phyloP scores from a whole-genome alignment of 30 jellyfish, hydroid and myxozoan genomes.

The Pseudorhiza aurosa region DNA sequence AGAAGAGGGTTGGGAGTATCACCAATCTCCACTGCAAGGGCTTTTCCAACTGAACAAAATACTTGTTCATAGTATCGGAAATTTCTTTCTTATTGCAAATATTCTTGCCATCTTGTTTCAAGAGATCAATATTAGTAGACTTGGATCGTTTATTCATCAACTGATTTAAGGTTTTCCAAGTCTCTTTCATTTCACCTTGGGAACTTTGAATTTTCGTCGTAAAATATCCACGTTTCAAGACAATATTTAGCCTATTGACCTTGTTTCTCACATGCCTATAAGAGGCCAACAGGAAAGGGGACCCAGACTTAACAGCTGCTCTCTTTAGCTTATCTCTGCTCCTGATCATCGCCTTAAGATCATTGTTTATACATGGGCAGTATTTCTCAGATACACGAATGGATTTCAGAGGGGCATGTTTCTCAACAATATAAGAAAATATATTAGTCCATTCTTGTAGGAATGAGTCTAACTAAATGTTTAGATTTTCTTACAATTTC shows the following conservation, averaged over 20 bases:
- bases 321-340: constrained; percentile 37
- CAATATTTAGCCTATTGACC: constrained; percentile 9
- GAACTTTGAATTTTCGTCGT: neutral
- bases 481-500: neutral
- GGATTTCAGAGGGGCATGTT: constrained; percentile 21
- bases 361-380: constrained; percentile 15
- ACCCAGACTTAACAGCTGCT: constrained; percentile 1
- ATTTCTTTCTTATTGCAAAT: neutral
- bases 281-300: constrained; percentile 28
- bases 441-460: neutral
- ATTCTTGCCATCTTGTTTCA: neutral
- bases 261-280: constrained; percentile 17
- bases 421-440: neutral
- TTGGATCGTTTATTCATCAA: constrained; percentile 15
- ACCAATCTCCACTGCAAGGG: constrained; percentile 18
- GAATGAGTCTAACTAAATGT: neutral
- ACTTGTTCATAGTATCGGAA: constrained; percentile 15
- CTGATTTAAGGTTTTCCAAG: constrained; percentile 17
- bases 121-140: constrained; percentile 15
- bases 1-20: constrained; percentile 25
- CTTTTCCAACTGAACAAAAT: constrained; percentile 1
- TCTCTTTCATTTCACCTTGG: constrained; percentile 21
- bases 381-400: constrained; percentile 38
- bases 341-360: neutral
- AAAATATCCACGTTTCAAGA: neutral